A percentile compares a stretch with the other conserved stretches of the same genome.
These are phyloP conservation scores for Lepus oiostolus DNA, from an alignment of 2,797 vertebrate species.

Conservation along the genomic window DNA sequence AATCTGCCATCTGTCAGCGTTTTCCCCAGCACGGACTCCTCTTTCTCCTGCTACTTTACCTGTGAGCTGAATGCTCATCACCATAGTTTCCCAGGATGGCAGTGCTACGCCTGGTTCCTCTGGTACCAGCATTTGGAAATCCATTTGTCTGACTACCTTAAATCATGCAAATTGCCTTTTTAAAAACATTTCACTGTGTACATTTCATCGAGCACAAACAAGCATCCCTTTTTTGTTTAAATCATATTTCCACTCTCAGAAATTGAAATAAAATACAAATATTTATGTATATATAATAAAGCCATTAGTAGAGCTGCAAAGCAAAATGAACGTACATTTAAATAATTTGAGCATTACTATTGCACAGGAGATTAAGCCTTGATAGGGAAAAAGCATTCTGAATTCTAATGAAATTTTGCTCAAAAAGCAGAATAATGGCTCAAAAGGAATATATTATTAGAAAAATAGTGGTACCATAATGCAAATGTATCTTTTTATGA, in stretches of 20 bases:
- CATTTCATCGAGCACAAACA: slow-evolving; percentile 24
- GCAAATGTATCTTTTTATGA: slow-evolving; percentile 23
- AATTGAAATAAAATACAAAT: slow-evolving; percentile 59
- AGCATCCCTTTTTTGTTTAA: not conserved
- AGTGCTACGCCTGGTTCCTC: not conserved
- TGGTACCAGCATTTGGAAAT: slow-evolving; percentile 65
- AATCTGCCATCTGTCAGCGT: slow-evolving; percentile 78
- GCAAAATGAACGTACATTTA: not conserved
- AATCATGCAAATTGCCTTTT: slow-evolving; percentile 12
- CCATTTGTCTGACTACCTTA: slow-evolving; percentile 45
- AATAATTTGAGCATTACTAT: not conserved
- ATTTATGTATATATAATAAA: slow-evolving; percentile 56
- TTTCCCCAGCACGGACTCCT: slow-evolving; percentile 29
- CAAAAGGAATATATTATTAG: not conserved
- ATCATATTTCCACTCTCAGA: slow-evolving; percentile 45
- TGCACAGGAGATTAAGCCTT: not conserved
- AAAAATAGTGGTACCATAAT: slow-evolving; percentile 4
- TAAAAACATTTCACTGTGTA: not conserved
- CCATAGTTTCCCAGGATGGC: not conserved
- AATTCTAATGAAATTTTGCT: slow-evolving; percentile 17
- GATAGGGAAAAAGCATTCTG: not conserved
- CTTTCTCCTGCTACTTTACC: slow-evolving; percentile 65
- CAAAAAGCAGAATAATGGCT: not conserved
- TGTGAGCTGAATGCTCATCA: slow-evolving; percentile 74
- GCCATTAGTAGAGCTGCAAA: slow-evolving; percentile 19